These are phyloP conservation scores for Cephus pulcher DNA, from an alignment of 2,888 invertebrate genomes.

Conservation along the genomic window DNA sequence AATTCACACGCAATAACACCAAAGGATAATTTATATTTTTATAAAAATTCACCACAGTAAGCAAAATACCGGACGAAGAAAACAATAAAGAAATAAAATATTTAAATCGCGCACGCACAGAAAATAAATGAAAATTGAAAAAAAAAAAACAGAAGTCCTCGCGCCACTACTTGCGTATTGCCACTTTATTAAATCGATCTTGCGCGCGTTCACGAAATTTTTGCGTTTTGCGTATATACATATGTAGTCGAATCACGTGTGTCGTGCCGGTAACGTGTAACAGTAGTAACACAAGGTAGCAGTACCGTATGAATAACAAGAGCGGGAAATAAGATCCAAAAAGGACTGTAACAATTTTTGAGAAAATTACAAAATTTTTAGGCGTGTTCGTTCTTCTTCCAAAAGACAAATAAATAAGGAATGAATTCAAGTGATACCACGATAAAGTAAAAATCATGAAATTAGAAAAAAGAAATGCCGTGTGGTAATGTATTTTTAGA, in stretches of 20 bases:
- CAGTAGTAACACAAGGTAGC: not conserved
- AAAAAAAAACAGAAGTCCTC: not conserved
- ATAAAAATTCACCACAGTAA: not conserved
- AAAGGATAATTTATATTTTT: not conserved
- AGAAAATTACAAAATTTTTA: not conserved
- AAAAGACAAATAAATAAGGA: not conserved
- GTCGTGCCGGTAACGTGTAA: not conserved
- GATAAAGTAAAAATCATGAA: not conserved
- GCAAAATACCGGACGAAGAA: not conserved
- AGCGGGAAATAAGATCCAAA: not conserved
- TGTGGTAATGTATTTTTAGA: constrained; percentile 1
- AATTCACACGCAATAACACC: not conserved
- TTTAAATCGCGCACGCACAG: not conserved
- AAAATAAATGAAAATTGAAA: not conserved
- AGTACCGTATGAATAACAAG: not conserved
- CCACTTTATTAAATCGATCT: not conserved
- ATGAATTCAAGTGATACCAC: not conserved
- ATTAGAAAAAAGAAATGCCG: not conserved
- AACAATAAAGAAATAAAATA: not conserved
- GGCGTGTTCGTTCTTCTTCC: not conserved
- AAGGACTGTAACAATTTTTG: not conserved
- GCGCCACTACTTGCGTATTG: not conserved
- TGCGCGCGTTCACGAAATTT: not conserved
- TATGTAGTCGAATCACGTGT: not conserved
- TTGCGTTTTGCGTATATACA: not conserved